A percentile compares a stretch with the other conserved stretches of the same genome.
phyloP scores from a whole-genome alignment of 37 sponge, comb jelly and placozoan genomes.

The Ephydatia muelleri region DNA sequence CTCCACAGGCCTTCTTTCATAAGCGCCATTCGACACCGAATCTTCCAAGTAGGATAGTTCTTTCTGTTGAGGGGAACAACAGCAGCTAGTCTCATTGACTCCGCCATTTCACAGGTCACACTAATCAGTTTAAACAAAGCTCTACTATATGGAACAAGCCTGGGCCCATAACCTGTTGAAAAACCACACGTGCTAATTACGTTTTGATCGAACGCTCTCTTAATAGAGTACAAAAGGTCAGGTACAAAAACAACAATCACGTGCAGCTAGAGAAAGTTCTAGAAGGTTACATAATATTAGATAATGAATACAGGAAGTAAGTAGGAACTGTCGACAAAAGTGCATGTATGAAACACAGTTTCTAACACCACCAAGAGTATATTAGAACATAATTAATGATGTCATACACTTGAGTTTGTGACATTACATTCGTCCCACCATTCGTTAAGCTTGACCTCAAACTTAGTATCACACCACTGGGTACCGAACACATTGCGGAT shows the following conservation, averaged over 20 bases:
- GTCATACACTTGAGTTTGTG: too few species aligned
- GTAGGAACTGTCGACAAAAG: constrained; percentile 2
- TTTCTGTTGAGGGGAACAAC: constrained; percentile 49
- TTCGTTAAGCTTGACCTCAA: neutral
- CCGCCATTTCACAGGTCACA: neutral
- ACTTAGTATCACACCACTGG: neutral
- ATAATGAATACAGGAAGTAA: neutral
- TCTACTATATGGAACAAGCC: neutral
- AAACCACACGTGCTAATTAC: neutral
- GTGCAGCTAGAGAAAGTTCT: too few species aligned
- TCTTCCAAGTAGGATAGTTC: constrained; percentile 65
- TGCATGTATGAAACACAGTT: neutral
- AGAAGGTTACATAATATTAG: neutral
- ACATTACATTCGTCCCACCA: neutral
- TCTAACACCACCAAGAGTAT: too few species aligned
- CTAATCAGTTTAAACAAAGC: neutral
- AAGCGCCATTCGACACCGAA: constrained; percentile 53
- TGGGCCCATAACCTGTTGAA: constrained; percentile 13
- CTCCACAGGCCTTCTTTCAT: constrained; percentile 60
- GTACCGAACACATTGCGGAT: neutral
- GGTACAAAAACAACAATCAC: too few species aligned
- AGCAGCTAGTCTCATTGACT: constrained; percentile 7
- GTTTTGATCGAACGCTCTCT: too few species aligned
- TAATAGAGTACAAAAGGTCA: too few species aligned
- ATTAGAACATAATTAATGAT: too few species aligned